Evolutionary conservation across 2,888 invertebrate species (phyloP).

Genomic region (Himalopsyche japonica): DNA sequence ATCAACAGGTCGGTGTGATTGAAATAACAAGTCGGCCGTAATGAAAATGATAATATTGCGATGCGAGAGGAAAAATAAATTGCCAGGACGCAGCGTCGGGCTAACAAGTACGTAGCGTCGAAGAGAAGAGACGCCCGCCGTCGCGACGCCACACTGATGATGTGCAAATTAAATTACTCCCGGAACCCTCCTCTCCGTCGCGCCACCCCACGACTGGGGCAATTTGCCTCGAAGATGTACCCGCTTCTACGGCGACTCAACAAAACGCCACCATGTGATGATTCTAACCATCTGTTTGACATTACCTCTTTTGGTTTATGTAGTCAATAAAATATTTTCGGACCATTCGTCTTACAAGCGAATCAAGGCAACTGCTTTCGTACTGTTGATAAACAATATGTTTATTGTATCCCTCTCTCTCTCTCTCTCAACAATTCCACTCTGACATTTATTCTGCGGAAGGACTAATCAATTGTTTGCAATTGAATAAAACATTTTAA

Average conservation of each 20-base stretch:
- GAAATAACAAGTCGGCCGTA: neutral
- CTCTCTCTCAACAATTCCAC: too few relatives aligned
- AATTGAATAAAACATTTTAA: too few relatives aligned
- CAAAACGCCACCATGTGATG: neutral
- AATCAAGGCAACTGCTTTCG: too few relatives aligned
- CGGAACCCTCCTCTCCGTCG: neutral
- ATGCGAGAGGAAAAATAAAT: neutral
- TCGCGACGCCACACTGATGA: neutral
- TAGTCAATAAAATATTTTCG: too few relatives aligned
- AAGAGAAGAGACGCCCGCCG: neutral
- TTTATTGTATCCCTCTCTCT: too few relatives aligned
- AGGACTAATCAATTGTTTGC: too few relatives aligned
- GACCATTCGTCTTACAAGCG: too few relatives aligned
- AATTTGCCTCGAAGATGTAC: neutral
- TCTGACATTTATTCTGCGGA: too few relatives aligned
- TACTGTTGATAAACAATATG: too few relatives aligned
- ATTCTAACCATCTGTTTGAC: neutral
- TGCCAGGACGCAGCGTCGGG: neutral
- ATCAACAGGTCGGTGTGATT: neutral
- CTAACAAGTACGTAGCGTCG: neutral
- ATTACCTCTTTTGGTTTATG: too few relatives aligned
- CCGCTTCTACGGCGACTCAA: neutral
- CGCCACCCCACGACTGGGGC: neutral
- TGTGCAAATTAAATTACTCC: neutral
- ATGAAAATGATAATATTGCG: neutral